Evolutionary conservation across 2,888 invertebrate genomes (phyloP), one percentile per base, ranked within the genome.

Genomic region (Patella pellucida): DNA sequence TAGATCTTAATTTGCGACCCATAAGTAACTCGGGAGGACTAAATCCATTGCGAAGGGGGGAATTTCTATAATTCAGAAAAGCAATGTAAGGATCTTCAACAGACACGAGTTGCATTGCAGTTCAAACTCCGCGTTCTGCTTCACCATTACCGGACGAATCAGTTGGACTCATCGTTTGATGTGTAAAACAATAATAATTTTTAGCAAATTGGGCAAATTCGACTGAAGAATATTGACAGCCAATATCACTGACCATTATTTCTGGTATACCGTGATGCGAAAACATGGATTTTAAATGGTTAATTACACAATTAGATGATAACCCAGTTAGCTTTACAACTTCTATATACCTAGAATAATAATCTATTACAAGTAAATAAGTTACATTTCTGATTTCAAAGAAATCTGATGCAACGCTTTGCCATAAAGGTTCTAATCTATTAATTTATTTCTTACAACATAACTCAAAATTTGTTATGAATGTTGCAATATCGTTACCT

Each of bases 351-450:
- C 31, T 27, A 3, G 71, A 75, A 19, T 16, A 41, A 27, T 71
- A 75, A 67, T 75, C 75, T 62, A 41, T 52, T 15, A 69, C 69
- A 14, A 75, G 68, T 51, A 75, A 71, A 71, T 75, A 75, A 50
- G 54, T 15, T 67, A 52, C 71, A 27, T 67, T 19, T n/a, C 51
- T 50, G n/a, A 52, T 27, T 27, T 19, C 67, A 27, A 71, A 52
- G 2, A 75, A 19, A 68, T 75, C 75, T 52, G 69, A 54, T n/a
- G 67, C 75, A 23, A 75, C 68, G 51, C 68, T 74, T 41, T 69
- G 54, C 16, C 3, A 70, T 69, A 31, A 31, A 14, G 70, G 51
- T 71, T 75, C 75, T 68, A 54, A 54, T 16, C n/a, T 54, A 54
- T 54, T 54, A 54, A 54, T 54, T 54, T 16, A 11, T 54, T 54